These are phyloP conservation scores for Microchrysa polita DNA, from an alignment of 2,888 invertebrate species.

Conservation along the genomic window DNA sequence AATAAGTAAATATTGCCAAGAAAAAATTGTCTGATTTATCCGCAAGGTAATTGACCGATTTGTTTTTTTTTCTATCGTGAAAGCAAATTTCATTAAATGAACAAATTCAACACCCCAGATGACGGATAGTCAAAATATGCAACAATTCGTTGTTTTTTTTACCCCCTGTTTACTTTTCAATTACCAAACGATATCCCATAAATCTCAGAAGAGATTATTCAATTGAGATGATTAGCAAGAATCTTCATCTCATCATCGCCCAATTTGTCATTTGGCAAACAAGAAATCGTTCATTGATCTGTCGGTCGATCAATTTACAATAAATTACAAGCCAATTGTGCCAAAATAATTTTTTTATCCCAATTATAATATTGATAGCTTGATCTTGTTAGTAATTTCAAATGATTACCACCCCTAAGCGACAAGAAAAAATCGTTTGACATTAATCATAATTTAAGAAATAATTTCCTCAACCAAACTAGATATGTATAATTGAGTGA, in stretches of 20 bases:
- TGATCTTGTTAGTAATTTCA: conserved; percentile 18
- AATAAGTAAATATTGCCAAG: no score
- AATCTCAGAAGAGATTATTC: no score
- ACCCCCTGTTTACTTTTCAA: no score
- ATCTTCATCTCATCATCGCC: neutral
- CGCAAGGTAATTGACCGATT: no score
- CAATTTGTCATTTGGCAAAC: conserved; percentile 2
- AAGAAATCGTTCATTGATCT: neutral
- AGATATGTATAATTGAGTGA: no score
- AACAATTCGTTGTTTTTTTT: no score
- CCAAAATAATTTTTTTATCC: neutral
- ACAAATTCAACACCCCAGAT: no score
- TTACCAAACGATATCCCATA: no score
- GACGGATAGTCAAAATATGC: no score
- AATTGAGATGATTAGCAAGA: neutral
- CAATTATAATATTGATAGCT: neutral
- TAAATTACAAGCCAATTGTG: conserved; percentile 1
- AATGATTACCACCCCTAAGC: neutral
- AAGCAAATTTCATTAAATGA: no score
- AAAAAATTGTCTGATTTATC: no score
- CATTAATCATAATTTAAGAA: conserved; percentile 6
- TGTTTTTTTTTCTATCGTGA: no score
- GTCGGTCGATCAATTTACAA: neutral
- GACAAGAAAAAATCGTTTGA: neutral
- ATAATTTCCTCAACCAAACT: neutral